Evolutionary conservation across 2,113 vertebrate genomes (phyloP).

Genomic region (Gila orcuttii): DNA sequence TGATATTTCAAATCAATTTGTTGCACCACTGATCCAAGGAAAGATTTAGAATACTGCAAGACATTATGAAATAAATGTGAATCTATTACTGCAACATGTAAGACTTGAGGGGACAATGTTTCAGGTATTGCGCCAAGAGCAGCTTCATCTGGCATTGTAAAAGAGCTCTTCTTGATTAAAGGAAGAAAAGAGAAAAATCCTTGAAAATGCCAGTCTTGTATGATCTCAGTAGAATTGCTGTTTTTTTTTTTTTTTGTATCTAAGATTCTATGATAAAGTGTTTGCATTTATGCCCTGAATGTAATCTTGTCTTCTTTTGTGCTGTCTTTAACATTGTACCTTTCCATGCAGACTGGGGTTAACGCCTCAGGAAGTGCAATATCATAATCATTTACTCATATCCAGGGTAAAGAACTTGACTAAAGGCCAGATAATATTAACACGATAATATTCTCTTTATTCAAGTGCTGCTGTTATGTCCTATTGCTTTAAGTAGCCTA

Average conservation of each 20-base stretch:
- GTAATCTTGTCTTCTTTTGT: background rate
- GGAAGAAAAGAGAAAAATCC: background rate
- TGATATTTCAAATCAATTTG: background rate
- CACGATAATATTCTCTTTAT: background rate
- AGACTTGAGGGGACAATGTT: slow-evolving; percentile 62
- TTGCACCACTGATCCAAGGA: slow-evolving; percentile 63
- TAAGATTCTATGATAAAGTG: background rate
- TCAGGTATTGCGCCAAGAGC: slow-evolving; percentile 61
- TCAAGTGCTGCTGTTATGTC: background rate
- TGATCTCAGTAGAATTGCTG: background rate
- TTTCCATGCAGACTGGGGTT: background rate
- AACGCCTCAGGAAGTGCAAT: background rate
- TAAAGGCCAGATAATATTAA: background rate
- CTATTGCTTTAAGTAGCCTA: background rate
- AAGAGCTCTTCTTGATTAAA: background rate
- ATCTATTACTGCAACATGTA: slow-evolving; percentile 69
- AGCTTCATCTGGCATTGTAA: slow-evolving; percentile 40
- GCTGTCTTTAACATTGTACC: background rate
- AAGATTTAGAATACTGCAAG: slow-evolving; percentile 59
- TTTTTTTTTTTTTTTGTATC: background rate
- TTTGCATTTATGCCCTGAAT: background rate
- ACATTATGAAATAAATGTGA: slow-evolving; percentile 53
- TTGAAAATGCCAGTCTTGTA: background rate
- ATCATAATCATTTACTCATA: background rate
- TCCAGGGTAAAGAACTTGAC: background rate